Percentiles rank a stretch among this genome's conserved stretches.
Evolutionary conservation across 2,888 invertebrate genomes (phyloP).

Genomic region (Amorpha juglandis): DNA sequence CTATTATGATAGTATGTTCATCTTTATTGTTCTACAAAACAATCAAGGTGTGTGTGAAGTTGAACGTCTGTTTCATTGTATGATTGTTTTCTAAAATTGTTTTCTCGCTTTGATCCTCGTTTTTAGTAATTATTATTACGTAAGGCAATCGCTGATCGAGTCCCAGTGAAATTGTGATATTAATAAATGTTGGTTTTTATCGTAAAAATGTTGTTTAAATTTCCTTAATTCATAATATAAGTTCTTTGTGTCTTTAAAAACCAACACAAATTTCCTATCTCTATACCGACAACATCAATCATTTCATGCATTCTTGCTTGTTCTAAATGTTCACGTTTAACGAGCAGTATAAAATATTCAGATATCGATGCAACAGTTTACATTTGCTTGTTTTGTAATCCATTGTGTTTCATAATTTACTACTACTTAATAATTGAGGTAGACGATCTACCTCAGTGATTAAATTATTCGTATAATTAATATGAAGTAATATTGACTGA

Average conservation of each 20-base stretch:
- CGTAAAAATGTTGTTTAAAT: constrained; percentile 8
- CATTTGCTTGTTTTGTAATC: background rate
- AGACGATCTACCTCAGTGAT: too few relatives aligned
- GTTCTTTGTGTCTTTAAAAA: background rate
- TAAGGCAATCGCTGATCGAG: constrained; percentile 58
- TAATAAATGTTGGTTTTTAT: constrained; percentile 74
- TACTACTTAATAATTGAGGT: constrained; percentile 17
- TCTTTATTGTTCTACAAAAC: constrained; percentile 49
- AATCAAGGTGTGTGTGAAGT: constrained; percentile 44
- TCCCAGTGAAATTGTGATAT: constrained; percentile 82
- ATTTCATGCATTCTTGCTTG: background rate
- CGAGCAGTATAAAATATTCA: constrained; percentile 1
- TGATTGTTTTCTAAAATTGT: constrained; percentile 50
- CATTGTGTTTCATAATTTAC: background rate
- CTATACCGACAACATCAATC: constrained; percentile 4
- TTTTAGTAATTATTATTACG: constrained; percentile 52
- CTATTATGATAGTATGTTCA: constrained; percentile 24
- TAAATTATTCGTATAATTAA: constrained; percentile 36
- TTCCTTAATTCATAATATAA: background rate
- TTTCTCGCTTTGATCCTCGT: constrained; percentile 57
- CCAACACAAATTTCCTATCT: background rate
- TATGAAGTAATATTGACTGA: constrained; percentile 46
- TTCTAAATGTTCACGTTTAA: background rate
- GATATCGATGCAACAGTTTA: background rate
- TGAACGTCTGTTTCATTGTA: constrained; percentile 47